Evolutionary conservation across 2,113 vertebrate genomes (phyloP), one percentile per base, ranked within the genome.

Genomic region (Rallus limicola): DNA sequence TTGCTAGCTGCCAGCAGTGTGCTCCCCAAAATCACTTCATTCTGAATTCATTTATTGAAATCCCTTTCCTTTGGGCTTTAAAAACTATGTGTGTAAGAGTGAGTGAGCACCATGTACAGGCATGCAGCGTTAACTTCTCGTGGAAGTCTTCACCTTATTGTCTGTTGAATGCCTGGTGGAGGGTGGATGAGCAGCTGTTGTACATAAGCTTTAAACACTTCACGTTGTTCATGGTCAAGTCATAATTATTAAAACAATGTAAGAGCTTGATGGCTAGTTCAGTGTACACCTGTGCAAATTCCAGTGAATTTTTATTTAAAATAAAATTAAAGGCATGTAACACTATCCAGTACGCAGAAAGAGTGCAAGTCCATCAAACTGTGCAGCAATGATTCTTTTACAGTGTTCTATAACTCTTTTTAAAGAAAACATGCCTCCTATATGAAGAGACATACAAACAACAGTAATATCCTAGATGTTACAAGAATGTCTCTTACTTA

Each of bases 61-160:
- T 4, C 0, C 5, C 21, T 82, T 76, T 65, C 7, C 24, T 46
- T 80, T 18, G 40, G 26, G 12, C 56, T 78, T 88, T 72, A 79
- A 16, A 5, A 25, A 33, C 55, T 31, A 23, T 0, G 0, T 33
- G 9, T 24, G 1, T 15, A 46, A 36, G 29, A 36, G 17, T 26
- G 21, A 68, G 28, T 2, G 72, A 80, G 23, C 23, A 33, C 6
- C 52, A 46, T 16, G 14, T 23, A 7, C 3, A 82, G 11, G 6
- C 13, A 71, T 29, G 34, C 15, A 52, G 1, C 25, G 10, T 62
- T 64, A 79, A 14, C 5, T 78, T 48, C 23, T 46, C 19, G 8
- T 7, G 25, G n/a, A 71, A 58, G 5, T 42, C 31, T 75, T 75
- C 21, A 24, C 24, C 36, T 75, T n/a, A 33, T 9, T 52, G 78